Evolutionary conservation across 2,113 vertebrate species (phyloP), one percentile per base, ranked within the genome.

Genomic region (Limanda limanda): DNA sequence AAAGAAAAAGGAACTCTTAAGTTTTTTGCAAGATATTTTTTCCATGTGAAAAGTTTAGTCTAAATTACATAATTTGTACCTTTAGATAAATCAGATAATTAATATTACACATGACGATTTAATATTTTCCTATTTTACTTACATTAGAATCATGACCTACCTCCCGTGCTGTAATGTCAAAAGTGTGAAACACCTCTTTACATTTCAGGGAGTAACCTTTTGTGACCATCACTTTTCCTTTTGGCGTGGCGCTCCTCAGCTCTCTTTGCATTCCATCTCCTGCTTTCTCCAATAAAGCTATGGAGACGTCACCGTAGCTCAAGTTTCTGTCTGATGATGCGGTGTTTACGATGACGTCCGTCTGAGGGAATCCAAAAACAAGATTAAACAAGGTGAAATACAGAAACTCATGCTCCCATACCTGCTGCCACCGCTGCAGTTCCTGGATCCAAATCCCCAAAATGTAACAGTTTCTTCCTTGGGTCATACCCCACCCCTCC

Each of bases 311-410:
- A 10, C 88, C 89, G 0, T 0, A 0, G 0, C 0, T 6, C 58
- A 90, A 31, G 8, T 81, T 0, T 0, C 0, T 8, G 0, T 0
- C 0, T 0, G 0, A 0, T 23, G 8, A 2, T 47, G 89, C 2
- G 0, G 89, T 93, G 85, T 94, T 96, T 31, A 98, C 94, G 76
- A 97, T 86, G 68, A 95, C 88, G 23, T 93, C 85, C 0, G 93
- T 92, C 97, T 98, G 87, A 59, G 3, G 9, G 6, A 12, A 35
- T 0, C 12, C 11, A 25, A 9, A 56, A 56, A 56, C 1, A 51
- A 20, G 5, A 51, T 66, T 7, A n/a, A 74, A 66, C 77, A 73
- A 68, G 17, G 14, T 21, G 31, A 37, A 20, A 47, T 47, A 47
- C 31, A 31, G 31, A 31, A 31, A 1, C 31, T 31, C 31, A 31